These are phyloP conservation scores for Myiotriccus ornatus DNA, from an alignment of 2,797 vertebrate species.

Conservation along the genomic window DNA sequence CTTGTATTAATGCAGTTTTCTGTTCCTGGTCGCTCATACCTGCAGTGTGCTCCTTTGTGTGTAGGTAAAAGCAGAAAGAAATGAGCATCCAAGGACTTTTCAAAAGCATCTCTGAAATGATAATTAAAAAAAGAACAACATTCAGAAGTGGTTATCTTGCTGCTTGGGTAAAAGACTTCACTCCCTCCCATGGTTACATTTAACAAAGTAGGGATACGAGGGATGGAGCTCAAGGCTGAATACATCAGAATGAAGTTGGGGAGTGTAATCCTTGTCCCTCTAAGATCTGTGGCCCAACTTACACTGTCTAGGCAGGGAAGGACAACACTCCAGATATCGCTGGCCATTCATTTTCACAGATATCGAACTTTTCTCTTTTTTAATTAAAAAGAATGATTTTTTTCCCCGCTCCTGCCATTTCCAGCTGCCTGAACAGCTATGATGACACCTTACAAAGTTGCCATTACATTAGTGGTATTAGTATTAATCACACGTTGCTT, in stretches of 20 bases:
- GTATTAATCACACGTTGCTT: slow-evolving; percentile 76
- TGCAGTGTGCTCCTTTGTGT: background rate
- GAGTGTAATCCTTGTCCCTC: background rate
- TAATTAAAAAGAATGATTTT: slow-evolving; percentile 38
- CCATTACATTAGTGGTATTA: slow-evolving; percentile 50
- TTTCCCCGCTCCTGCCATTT: background rate
- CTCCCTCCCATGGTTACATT: background rate
- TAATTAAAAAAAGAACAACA: background rate
- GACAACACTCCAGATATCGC: background rate
- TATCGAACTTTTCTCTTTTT: background rate
- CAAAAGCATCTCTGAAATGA: background rate
- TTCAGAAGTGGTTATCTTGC: background rate
- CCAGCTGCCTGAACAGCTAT: slow-evolving; percentile 1
- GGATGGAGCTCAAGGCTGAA: background rate
- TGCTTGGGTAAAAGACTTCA: background rate
- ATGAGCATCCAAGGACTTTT: background rate
- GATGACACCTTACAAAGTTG: slow-evolving; percentile 49
- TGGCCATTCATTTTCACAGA: background rate
- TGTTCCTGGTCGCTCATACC: background rate
- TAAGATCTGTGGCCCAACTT: background rate
- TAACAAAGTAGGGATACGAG: background rate
- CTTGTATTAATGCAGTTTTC: background rate
- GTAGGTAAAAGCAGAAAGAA: background rate
- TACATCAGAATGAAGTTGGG: background rate
- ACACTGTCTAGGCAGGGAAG: background rate